Base-by-base conservation (phyloP, 2,113 vertebrate genomes). In the Sarotherodon lohbergeri region DNA sequence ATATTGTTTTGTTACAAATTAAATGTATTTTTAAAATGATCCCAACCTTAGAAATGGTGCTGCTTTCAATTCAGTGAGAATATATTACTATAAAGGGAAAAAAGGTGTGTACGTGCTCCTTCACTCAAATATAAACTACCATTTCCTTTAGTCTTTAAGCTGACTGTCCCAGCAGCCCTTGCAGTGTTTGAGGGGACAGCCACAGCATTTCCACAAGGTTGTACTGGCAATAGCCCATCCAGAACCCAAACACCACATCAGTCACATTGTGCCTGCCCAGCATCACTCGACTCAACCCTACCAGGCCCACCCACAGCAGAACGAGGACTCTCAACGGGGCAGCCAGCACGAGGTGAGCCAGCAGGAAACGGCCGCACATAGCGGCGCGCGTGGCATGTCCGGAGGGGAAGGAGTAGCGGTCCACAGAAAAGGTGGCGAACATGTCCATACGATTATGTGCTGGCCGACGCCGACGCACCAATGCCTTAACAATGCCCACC, bases 371-470 rank as follows among this genome's bases (percentile, higher is more conserved):
- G 3, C 97, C 97, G 11, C 98, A 98, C 96, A 99, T 96, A 27
- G 98, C 97, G 0, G 98, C 98, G 8, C 99, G 96, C 14, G 98
- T 99, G 91, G 99, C 97, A 0, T 99, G 99, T 93, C 98, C 99
- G 0, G 99, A 99, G 0, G 99, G 99, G 86, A 99, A 99, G 85
- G 99, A 99, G 90, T 98, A 99, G 91, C 97, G 96, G 96, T 99
- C 99, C 95, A 99, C 98, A 0, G 99, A 99, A 84, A 98, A 95
- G 12, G 98, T 98, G 95, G 97, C 95, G 9, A 99, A 99, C 98
- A 99, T 99, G 96, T 99, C 99, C 98, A 98, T 99, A 56, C 97
- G 98, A 95, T 99, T 99, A 90, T 99, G 97, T 1, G 97, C 91
- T 1, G 99, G 99, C 1, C 98, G 97, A 1, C 97, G 97, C 34